Conservation (phyloP, 2,888 invertebrate species). For the Eueremaeus valkanovi region DNA sequence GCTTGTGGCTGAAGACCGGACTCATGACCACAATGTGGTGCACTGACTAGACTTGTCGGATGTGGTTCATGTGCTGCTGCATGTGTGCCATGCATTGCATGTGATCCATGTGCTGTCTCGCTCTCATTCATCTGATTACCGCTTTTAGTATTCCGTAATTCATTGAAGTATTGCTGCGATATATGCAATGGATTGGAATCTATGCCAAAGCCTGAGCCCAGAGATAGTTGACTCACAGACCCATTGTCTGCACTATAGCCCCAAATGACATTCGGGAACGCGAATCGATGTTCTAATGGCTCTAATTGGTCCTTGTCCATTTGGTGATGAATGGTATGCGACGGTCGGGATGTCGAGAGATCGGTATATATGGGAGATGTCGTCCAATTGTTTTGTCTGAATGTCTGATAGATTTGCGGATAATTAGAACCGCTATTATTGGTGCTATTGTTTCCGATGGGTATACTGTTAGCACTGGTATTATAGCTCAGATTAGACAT, state of each 20-base stretch:
- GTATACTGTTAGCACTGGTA: not conserved
- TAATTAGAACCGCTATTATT: not conserved
- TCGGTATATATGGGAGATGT: conserved; percentile 13
- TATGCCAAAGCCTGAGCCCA: not conserved
- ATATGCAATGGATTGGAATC: conserved; percentile 21
- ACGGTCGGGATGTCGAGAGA: conserved; percentile 7
- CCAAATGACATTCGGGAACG: conserved; percentile 13
- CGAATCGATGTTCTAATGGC: conserved; percentile 1
- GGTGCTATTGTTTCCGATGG: not conserved
- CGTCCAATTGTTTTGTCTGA: conserved; percentile 10
- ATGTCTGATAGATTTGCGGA: not conserved
- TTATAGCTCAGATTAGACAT: not conserved
- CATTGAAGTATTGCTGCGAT: not conserved
- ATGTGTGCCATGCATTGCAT: not conserved
- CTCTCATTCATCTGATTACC: not conserved
- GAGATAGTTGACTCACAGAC: not conserved
- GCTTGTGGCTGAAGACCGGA: conserved; percentile 1
- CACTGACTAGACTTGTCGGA: conserved; percentile 27
- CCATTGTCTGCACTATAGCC: not conserved
- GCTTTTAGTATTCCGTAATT: not conserved
- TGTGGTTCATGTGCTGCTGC: not conserved
- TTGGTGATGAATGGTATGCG: not conserved
- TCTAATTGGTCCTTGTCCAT: not conserved
- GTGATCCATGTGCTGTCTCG: not conserved
- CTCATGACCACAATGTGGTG: conserved; percentile 20